Conservation (phyloP, 1,140 invertebrate species). For the Procambarus clarkii region DNA sequence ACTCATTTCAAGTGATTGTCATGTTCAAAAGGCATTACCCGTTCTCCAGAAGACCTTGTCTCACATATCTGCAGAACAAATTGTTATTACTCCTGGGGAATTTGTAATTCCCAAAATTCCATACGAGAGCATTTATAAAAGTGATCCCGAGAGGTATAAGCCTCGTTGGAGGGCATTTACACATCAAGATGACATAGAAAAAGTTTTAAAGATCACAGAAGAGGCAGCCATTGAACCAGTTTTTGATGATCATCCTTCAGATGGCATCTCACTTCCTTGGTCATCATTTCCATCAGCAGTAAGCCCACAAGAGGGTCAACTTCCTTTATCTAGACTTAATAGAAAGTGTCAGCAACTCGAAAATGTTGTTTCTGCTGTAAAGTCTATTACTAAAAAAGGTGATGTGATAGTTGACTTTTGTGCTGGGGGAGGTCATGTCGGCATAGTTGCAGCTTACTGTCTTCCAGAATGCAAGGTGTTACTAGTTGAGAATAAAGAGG, state of each 20-base stretch:
- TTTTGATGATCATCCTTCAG: slow-evolving; percentile 27
- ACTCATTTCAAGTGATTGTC: slow-evolving; percentile 3
- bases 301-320: slow-evolving; percentile 81
- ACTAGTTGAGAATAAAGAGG: slow-evolving; percentile 94
- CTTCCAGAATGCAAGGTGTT: slow-evolving; percentile 81
- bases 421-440: slow-evolving; percentile 93
- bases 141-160: slow-evolving; percentile 86
- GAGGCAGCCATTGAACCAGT: slow-evolving; percentile 26
- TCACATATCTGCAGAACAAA: neutral
- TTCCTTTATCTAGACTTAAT: slow-evolving; percentile 84
- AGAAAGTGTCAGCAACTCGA: slow-evolving; percentile 93
- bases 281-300: slow-evolving; percentile 24
- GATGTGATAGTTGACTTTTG: slow-evolving; percentile 94
- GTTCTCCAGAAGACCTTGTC: slow-evolving; percentile 22
- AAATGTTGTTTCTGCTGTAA: slow-evolving; percentile 88
- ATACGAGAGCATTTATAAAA: slow-evolving; percentile 85
- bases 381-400: slow-evolving; percentile 74
- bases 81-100: neutral
- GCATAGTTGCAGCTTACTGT: slow-evolving; percentile 88
- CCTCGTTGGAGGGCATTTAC: slow-evolving; percentile 85
- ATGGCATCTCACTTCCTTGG: slow-evolving; percentile 18
- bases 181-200: slow-evolving; percentile 76
- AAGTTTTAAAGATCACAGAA: slow-evolving; percentile 34
- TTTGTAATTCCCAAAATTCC: slow-evolving; percentile 75
- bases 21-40: slow-evolving; percentile 30